Conservation (phyloP, 1,140 invertebrate genomes). For the Marisa cornuarietis region DNA sequence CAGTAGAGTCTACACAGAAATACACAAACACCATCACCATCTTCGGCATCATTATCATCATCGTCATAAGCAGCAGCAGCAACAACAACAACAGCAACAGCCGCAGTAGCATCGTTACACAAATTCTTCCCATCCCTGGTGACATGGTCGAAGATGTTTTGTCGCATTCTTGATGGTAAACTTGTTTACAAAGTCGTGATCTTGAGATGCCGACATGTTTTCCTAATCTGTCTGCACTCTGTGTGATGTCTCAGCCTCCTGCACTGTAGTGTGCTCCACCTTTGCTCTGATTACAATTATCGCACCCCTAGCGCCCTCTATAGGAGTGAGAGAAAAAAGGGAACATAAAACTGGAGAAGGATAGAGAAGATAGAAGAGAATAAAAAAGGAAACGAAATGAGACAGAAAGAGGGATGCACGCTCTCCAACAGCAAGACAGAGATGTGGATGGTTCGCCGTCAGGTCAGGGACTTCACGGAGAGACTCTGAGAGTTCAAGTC, state of each 20-base stretch:
- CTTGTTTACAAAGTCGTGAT: background rate
- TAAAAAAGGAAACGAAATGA: background rate
- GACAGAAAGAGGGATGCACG: background rate
- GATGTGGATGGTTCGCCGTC: background rate
- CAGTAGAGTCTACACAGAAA: no score
- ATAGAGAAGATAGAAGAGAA: slow-evolving; percentile 1
- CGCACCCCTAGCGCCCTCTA: background rate
- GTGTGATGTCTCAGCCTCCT: no score
- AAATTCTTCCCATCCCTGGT: no score
- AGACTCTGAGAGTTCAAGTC: no score
- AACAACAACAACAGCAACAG: no score
- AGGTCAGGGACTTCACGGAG: no score
- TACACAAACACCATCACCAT: no score
- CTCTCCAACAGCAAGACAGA: background rate
- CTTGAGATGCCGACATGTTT: background rate
- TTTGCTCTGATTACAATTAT: background rate
- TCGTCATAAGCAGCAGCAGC: no score
- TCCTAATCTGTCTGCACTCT: background rate
- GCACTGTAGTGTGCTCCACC: background rate
- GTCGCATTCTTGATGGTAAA: background rate
- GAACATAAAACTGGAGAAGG: background rate
- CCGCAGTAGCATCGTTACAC: no score
- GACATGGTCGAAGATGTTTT: background rate
- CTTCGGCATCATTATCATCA: no score
- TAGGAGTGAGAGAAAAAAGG: background rate